Evolutionary conservation across 2,113 vertebrate genomes (phyloP).

Genomic region (Trachemys scripta): DNA sequence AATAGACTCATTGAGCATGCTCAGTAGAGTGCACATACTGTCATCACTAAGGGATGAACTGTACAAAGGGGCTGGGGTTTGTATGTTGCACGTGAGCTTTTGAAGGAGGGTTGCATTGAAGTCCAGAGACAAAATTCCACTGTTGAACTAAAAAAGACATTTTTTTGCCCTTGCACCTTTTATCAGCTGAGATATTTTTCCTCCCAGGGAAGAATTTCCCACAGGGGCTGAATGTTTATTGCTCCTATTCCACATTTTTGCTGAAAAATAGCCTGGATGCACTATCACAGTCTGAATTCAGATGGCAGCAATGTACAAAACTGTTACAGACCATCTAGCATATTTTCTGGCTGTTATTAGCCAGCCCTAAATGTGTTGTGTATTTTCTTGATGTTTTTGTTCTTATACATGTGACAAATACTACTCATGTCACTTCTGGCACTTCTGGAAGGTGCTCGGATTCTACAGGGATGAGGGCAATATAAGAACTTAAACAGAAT

Average conservation of each 20-base stretch:
- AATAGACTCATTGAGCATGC: background rate
- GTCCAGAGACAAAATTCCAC: background rate
- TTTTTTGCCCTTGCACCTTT: background rate
- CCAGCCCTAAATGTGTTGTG: background rate
- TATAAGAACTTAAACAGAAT: background rate
- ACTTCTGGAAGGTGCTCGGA: background rate
- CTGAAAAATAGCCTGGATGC: background rate
- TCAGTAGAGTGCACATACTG: background rate
- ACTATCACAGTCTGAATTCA: background rate
- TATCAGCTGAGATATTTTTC: background rate
- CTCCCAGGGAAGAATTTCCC: background rate
- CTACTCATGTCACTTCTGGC: background rate
- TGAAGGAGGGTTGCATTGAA: background rate
- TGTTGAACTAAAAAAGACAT: background rate
- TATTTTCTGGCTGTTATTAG: background rate
- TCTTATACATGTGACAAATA: background rate
- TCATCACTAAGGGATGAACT: background rate
- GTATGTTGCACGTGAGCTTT: background rate
- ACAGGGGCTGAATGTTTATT: background rate
- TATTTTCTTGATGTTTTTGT: background rate
- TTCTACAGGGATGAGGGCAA: background rate
- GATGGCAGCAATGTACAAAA: background rate
- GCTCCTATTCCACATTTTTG: background rate
- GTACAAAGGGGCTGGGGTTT: no score
- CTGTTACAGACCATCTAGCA: background rate